phyloP scores from a whole-genome alignment of 2,888 invertebrate genomes.

The Electrophaes corylata region DNA sequence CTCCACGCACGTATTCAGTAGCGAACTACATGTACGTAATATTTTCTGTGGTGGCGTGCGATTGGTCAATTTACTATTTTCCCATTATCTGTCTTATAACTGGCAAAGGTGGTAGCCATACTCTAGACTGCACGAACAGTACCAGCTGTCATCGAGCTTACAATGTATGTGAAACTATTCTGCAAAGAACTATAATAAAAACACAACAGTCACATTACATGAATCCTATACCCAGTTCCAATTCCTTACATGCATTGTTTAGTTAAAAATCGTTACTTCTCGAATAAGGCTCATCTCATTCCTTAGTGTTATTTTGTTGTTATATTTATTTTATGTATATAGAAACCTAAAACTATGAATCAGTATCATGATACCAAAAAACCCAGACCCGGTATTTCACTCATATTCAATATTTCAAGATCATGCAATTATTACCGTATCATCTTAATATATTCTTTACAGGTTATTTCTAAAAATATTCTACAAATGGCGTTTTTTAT shows the following conservation, averaged over 20 bases:
- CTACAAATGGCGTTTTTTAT: too few relatives aligned
- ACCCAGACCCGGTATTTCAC: too few relatives aligned
- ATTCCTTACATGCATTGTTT: too few relatives aligned
- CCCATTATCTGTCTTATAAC: slow-evolving; percentile 39
- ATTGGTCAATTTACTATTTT: slow-evolving; percentile 68
- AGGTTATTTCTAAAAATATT: too few relatives aligned
- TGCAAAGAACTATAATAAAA: not conserved
- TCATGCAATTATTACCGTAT: not conserved
- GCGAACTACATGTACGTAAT: slow-evolving; percentile 38
- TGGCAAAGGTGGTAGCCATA: slow-evolving; percentile 20
- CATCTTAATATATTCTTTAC: not conserved
- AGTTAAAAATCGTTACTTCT: too few relatives aligned
- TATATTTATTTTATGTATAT: too few relatives aligned
- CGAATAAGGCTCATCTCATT: too few relatives aligned
- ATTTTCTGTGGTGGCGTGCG: slow-evolving; percentile 42
- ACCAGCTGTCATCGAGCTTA: slow-evolving; percentile 10
- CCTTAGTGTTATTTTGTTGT: too few relatives aligned
- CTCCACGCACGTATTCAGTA: slow-evolving; percentile 47
- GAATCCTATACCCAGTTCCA: not conserved
- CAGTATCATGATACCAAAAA: too few relatives aligned
- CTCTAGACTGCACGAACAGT: slow-evolving; percentile 6
- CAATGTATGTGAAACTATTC: not conserved
- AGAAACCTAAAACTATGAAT: not conserved
- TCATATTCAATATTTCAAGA: not conserved
- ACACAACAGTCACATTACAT: not conserved